A percentile compares a stretch with the other conserved stretches of the same genome.
phyloP scores from a whole-genome alignment of 1,140 invertebrate species.

The Spodoptera frugiperda region DNA sequence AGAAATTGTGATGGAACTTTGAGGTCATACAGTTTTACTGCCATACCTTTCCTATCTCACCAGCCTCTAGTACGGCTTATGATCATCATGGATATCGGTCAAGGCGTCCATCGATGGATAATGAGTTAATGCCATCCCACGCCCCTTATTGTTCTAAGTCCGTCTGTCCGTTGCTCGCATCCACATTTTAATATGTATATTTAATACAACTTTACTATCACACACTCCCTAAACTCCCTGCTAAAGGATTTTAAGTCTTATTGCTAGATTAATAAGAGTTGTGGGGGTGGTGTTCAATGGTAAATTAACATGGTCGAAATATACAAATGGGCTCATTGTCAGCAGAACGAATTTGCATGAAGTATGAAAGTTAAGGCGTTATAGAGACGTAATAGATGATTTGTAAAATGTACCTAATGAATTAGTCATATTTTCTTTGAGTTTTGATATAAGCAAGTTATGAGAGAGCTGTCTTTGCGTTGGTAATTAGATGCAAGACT shows the following conservation, averaged over 20 bases:
- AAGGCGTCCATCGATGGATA: constrained; percentile 79
- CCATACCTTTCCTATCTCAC: constrained; percentile 5
- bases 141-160: constrained; percentile 80
- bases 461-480: not conserved
- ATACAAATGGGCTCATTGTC: constrained; percentile 81
- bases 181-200: constrained; percentile 80
- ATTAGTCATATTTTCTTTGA: constrained; percentile 42
- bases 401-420: constrained; percentile 52
- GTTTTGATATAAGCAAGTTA: constrained; percentile 20
- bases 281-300: not conserved
- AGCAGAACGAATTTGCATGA: constrained; percentile 81
- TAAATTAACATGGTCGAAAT: constrained; percentile 56
- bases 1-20: too few relatives aligned
- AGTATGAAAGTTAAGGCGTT: constrained; percentile 76
- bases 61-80: not conserved
- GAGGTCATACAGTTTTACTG: not conserved
- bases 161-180: constrained; percentile 73
- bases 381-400: constrained; percentile 61
- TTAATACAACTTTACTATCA: constrained; percentile 51
- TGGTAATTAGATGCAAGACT: not conserved
- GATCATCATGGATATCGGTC: constrained; percentile 79
- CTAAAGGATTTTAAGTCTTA: constrained; percentile 27
- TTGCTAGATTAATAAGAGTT: not conserved
- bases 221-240: constrained; percentile 29
- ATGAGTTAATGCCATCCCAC: constrained; percentile 81